Evolutionary conservation across 2,113 vertebrate genomes (phyloP).

Genomic region (Campylorhamphus procurvoides): DNA sequence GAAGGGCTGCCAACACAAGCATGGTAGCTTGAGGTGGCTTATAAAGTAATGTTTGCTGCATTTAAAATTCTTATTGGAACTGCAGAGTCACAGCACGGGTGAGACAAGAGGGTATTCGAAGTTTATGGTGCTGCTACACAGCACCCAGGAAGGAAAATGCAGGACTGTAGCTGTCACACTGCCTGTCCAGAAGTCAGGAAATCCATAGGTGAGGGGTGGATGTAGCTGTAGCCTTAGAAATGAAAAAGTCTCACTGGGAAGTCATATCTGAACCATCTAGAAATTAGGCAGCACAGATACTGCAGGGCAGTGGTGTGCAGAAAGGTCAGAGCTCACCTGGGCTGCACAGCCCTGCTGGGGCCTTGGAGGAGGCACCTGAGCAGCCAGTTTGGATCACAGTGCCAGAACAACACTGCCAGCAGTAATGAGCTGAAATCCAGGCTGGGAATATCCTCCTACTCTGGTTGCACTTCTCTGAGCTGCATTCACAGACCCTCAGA

Average conservation of each 20-base stretch:
- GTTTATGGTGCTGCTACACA: not conserved
- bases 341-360: not conserved
- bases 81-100: not conserved
- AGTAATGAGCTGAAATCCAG: not conserved
- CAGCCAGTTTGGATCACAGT: not conserved
- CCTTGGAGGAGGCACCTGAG: not conserved
- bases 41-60: not conserved
- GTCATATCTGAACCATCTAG: not conserved
- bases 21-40: not conserved
- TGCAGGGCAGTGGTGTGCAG: not conserved
- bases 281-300: not conserved
- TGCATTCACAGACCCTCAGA: not conserved
- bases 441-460: not conserved
- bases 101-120: rapidly evolving
- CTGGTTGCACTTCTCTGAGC: not conserved
- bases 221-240: not conserved
- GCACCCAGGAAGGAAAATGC: not conserved
- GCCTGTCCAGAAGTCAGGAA: not conserved
- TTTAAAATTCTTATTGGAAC: not conserved
- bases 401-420: not conserved
- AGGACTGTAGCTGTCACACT: rapidly evolving
- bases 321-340: not conserved
- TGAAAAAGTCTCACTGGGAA: not conserved
- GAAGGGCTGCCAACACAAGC: not conserved
- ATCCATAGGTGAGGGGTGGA: not conserved